Percentiles rank a stretch among this genome's conserved stretches.
Evolutionary conservation across 2,888 invertebrate species (phyloP).

Genomic region (Sympetrum striolatum): DNA sequence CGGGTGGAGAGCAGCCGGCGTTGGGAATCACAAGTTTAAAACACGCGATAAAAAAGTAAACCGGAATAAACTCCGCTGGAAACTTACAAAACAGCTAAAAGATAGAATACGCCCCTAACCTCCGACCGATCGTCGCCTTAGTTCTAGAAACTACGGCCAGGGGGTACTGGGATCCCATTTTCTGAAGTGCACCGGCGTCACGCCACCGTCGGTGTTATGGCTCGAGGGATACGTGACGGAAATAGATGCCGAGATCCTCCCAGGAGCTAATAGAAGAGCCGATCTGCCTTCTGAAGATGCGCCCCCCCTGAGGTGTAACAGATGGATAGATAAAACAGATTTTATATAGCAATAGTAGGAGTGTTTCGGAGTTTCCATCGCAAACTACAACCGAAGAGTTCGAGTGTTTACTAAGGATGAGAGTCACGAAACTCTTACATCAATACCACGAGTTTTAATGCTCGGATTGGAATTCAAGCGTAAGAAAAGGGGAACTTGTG

Average conservation of each 20-base stretch:
- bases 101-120: neutral
- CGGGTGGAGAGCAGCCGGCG: too few species aligned
- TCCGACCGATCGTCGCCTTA: neutral
- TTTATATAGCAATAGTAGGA: neutral
- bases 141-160: neutral
- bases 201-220: slow-evolving; percentile 16
- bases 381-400: neutral
- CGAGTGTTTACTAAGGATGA: neutral
- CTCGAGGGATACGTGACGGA: neutral
- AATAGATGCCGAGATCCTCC: neutral
- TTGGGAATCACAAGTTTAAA: too few species aligned
- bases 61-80: neutral
- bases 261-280: neutral
- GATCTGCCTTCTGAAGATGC: neutral
- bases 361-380: neutral
- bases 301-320: neutral
- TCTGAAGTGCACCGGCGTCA: slow-evolving; percentile 22
- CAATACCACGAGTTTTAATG: too few species aligned
- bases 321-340: neutral
- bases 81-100: neutral
- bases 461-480: too few species aligned
- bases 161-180: slow-evolving; percentile 19
- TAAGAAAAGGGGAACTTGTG: too few species aligned
- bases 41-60: too few species aligned
- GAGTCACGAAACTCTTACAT: too few species aligned